A percentile compares a stretch with the other conserved stretches of the same genome.
Conservation (phyloP, 2,113 vertebrate species). For the Melanerpes aurifrons region DNA sequence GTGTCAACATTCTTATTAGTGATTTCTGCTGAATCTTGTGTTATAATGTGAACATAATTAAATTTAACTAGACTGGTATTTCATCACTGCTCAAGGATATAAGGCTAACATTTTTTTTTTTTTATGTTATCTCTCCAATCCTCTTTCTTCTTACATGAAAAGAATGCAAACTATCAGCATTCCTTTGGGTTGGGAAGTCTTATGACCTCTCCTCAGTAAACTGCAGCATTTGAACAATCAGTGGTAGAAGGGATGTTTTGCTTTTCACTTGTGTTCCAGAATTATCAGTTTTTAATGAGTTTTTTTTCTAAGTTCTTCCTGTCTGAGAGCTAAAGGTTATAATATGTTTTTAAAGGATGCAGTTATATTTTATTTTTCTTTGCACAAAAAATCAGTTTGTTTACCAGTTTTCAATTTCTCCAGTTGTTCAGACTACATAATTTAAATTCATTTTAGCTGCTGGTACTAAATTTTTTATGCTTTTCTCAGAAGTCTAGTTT, state of each 20-base stretch:
- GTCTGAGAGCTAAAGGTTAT: not conserved
- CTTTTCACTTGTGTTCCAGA: constrained; percentile 4
- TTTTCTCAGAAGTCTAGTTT: not conserved
- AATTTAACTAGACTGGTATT: constrained; percentile 57
- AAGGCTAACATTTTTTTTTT: constrained; percentile 34
- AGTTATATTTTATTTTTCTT: not conserved
- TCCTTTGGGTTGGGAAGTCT: constrained; percentile 38
- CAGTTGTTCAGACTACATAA: not conserved
- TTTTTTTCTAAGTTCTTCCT: constrained; percentile 11
- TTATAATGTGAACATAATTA: constrained; percentile 65
- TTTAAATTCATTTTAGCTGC: not conserved
- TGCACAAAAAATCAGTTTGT: not conserved
- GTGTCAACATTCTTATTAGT: constrained; percentile 51
- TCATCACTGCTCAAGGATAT: constrained; percentile 63
- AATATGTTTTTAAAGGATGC: not conserved
- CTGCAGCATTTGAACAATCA: not conserved
- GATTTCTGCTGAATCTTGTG: constrained; percentile 57
- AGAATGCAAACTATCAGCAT: constrained; percentile 46
- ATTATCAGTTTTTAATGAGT: constrained; percentile 36
- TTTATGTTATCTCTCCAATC: constrained; percentile 37
- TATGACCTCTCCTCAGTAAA: constrained; percentile 28
- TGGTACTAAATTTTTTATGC: not conserved
- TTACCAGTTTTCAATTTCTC: not conserved
- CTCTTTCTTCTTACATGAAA: constrained; percentile 36
- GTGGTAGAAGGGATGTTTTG: not conserved